Conservation (phyloP, 2,797 vertebrate species). For the Onychomys torridus region DNA sequence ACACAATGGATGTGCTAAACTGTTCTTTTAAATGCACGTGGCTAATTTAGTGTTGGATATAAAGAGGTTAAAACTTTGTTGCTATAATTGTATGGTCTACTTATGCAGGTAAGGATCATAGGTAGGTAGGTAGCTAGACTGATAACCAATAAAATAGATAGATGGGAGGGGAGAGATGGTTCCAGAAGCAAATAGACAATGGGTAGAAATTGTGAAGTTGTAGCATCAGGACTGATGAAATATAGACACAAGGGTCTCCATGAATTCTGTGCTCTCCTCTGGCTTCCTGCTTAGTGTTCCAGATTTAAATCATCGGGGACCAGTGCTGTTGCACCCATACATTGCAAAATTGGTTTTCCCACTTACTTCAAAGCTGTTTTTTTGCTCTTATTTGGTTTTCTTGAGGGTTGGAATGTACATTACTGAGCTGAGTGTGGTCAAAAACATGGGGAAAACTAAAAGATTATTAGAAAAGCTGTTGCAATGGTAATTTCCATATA, state of each 20-base stretch:
- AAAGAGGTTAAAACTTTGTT: background rate
- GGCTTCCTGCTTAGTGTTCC: background rate
- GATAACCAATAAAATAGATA: background rate
- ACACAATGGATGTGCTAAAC: too few relatives aligned
- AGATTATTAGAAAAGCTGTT: background rate
- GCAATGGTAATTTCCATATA: background rate
- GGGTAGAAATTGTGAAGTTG: background rate
- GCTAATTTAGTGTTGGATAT: background rate
- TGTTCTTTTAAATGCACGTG: background rate
- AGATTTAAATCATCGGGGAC: background rate
- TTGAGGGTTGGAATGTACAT: slow-evolving; percentile 13
- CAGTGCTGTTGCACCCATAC: background rate
- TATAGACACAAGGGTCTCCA: background rate
- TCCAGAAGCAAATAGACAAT: background rate
- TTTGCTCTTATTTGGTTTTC: background rate
- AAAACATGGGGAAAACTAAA: background rate
- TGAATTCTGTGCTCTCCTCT: background rate
- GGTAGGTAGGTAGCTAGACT: background rate
- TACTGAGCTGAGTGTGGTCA: background rate
- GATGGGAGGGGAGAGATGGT: background rate
- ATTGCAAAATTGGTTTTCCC: background rate
- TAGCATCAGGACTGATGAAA: background rate
- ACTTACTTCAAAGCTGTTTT: background rate
- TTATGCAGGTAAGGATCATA: background rate
- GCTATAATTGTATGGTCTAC: background rate